A percentile compares a stretch with the other conserved stretches of the same genome.
These are phyloP conservation scores for Aphodius sticticus DNA, from an alignment of 2,888 invertebrate genomes.

Conservation along the genomic window DNA sequence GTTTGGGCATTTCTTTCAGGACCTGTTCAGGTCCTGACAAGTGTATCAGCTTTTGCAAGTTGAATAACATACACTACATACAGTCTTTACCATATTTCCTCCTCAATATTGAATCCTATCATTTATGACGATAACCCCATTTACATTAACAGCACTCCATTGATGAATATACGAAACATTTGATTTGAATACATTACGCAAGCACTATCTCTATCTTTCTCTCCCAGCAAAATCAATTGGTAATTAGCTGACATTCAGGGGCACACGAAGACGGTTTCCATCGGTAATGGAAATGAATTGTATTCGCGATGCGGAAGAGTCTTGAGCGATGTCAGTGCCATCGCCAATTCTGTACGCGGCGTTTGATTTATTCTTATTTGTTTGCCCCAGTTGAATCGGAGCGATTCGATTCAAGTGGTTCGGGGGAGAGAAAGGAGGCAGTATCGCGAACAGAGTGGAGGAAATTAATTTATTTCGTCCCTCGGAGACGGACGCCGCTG, in stretches of 20 bases:
- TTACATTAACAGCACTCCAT: too few relatives aligned
- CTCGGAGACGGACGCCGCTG: not conserved
- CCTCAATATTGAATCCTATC: too few relatives aligned
- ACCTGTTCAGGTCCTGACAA: too few relatives aligned
- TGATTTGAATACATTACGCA: too few relatives aligned
- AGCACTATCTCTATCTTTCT: not conserved
- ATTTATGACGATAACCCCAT: too few relatives aligned
- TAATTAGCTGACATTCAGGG: not conserved
- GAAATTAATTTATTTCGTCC: conserved; percentile 4
- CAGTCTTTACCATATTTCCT: too few relatives aligned
- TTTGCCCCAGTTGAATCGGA: not conserved
- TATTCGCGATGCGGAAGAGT: not conserved
- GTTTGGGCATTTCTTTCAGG: too few relatives aligned
- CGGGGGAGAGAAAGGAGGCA: not conserved
- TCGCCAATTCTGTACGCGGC: not conserved
- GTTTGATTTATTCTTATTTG: not conserved
- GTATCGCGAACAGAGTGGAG: not conserved
- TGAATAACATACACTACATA: too few relatives aligned
- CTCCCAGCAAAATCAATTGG: not conserved
- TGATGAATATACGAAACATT: too few relatives aligned
- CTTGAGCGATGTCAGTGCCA: conserved; percentile 4
- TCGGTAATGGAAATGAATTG: not conserved
- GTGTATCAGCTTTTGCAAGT: too few relatives aligned
- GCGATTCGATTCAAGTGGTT: not conserved
- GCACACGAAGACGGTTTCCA: not conserved